These are phyloP conservation scores for Salticus scenicus DNA, from an alignment of 2,888 invertebrate genomes.

Conservation along the genomic window DNA sequence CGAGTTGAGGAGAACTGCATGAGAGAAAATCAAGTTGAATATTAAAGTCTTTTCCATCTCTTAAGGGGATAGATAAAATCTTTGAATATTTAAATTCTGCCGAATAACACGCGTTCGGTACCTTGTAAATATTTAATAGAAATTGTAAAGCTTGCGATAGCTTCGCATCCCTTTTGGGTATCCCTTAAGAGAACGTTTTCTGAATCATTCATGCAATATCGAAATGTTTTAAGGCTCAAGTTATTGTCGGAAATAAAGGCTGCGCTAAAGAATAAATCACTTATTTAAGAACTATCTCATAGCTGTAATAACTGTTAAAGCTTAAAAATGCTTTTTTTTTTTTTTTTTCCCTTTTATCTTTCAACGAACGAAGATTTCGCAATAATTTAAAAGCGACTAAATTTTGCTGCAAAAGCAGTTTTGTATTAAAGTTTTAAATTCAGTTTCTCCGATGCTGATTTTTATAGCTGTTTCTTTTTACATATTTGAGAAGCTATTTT, in stretches of 20 bases:
- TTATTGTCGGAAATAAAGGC: conserved; percentile 2
- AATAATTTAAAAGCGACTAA: neutral
- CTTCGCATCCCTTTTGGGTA: neutral
- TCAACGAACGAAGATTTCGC: neutral
- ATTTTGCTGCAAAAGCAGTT: neutral
- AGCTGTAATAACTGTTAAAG: neutral
- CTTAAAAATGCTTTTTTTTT: neutral
- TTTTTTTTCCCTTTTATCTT: neutral
- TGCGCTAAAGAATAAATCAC: conserved; percentile 3
- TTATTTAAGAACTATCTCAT: conserved; percentile 6
- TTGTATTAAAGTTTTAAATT: neutral
- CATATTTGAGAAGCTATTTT: conserved; percentile 10
- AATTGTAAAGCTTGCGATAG: conserved; percentile 2
- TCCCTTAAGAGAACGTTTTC: conserved; percentile 2
- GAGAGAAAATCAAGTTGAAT: neutral
- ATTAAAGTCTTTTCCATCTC: neutral
- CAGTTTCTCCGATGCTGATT: neutral
- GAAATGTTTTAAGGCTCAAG: neutral
- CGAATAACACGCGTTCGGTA: neutral
- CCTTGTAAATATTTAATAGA: conserved; percentile 6
- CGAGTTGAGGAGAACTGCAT: neutral
- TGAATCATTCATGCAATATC: conserved; percentile 16
- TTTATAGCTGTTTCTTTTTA: neutral
- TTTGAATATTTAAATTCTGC: conserved; percentile 9
- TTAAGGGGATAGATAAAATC: conserved; percentile 6